Evolutionary conservation across 2,797 vertebrate species (phyloP), one percentile per base, ranked within the genome.

Genomic region (Thripadectes ignobilis): DNA sequence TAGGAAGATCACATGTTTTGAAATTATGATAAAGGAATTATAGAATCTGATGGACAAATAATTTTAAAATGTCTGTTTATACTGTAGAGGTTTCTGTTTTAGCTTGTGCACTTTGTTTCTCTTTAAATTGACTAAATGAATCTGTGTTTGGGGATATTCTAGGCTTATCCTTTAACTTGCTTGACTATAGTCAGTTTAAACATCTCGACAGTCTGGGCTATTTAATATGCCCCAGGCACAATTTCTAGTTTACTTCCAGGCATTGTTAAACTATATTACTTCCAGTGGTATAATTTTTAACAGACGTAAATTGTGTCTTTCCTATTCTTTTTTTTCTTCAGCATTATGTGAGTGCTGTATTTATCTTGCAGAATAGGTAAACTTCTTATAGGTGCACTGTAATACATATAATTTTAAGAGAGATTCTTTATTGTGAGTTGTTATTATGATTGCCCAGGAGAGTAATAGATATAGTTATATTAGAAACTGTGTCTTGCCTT

Each of bases 371-470:
- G 89, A 85, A 92, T 86, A 97, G 59, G 80, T 92, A 29, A 57
- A 30, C 81, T 97, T 93, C 66, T 68, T 88, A 94, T 45, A 92
- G 93, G 66, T 58, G 51, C 74, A 52, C 78, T 69, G 85, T 78
- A 93, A 96, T 86, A 84, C 19, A 49, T 34, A 51, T 51, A 77
- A 85, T 74, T 96, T 97, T 93, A 90, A 91, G 91, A 95, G 69
- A 73, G 34, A 46, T 96, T 95, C 51, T 97, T 97, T 96, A 96
- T 82, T 94, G 81, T 77, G 89, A 89, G 63, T 63, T 97, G 88
- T 92, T 95, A 86, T 57, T 62, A 19, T 87, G 80, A 93, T 92
- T 96, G 71, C 91, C 80, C 87, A 12, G 54, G 81, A 95, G 89
- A 98, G 89, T 71, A 93, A 91, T 59, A 96, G 72, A 77, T 68